Evolutionary conservation across 23 tunicate species (phyloP), one percentile per base, ranked within the genome.

Genomic region (Trididemnum clinides): DNA sequence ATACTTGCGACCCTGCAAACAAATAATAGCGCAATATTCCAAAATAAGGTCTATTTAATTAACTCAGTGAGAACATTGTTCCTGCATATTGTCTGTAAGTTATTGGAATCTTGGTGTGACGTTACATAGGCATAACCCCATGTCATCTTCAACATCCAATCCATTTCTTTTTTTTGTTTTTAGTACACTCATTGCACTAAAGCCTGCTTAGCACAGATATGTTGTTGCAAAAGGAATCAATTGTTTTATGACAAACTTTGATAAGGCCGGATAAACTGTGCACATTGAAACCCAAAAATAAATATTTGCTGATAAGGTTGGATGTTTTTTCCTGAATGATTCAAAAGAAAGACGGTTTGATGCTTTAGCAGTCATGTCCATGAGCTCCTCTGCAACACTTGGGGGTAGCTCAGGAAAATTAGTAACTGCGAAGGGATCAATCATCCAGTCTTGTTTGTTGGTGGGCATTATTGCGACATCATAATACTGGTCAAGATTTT

Each of bases 371-470:
- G 73, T 81, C 54, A 81, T 62, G 29, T 63, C 72, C 19, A 44
- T 69, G 28, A 65, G 64, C 49, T 82, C 86, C 39, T 66, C 78
- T 1, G 86, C 86, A 82, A 82, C 77, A 82, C 37, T 62, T 5
- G 39, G 86, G 72, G 64, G 86, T 27, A 82, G 78, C 25, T 82
- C 64, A 38, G 62, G 63, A 34, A 82, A 69, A 39, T 64, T 44
- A 21, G 33, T 82, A 44, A 39, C 78, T 28, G 78, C 31, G 39
- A 65, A 65, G 3, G 85, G 74, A 65, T 64, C 86, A 34, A 82
- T 82, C 57, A 82, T 82, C 85, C 50, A 30, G 51, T 82, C 78
- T 65, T 69, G 64, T 82, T 82, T 28, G 29, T 82, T 65, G 78
- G 86, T 70, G 54, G n/a, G 74, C 85, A 25, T 62, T 10, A 58